Evolutionary conservation across 2,797 vertebrate species (phyloP), one percentile per base, ranked within the genome.

Genomic region (Poeciliopsis turneri): DNA sequence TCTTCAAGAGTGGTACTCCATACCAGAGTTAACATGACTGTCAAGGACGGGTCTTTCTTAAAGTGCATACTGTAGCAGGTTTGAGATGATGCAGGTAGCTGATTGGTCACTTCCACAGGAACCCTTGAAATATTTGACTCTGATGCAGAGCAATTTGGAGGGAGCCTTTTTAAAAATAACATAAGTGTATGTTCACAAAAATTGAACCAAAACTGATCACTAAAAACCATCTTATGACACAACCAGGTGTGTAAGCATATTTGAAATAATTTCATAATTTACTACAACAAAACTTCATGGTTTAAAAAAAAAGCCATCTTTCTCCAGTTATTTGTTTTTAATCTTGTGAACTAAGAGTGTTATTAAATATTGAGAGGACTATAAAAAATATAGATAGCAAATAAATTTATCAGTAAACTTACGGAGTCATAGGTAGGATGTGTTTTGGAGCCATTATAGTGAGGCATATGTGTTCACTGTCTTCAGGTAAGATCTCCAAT

Each of bases 11-110:
- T 55, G 41, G 43, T 51, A 43, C 6, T 76, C 36, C 46, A 51
- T 91, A 96, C 96, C 95, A 89, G 77, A 28, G 94, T 93, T 82
- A 96, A 91, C 90, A 95, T 91, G 80, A 95, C 89, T 0, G 93
- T 94, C 75, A 96, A 90, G 23, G 79, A n/a, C 13, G 94, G 93
- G 79, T 96, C 95, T 74, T 91, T 82, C 51, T 74, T 87, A 66
- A 82, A 93, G 53, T 87, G 75, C 57, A 96, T 85, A 75, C 85
- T 90, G 89, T 94, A 94, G 88, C 96, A 96, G 55, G 85, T 80
- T 57, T 88, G 87, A 68, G 86, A 81, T 39, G 76, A 57, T 76
- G 83, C 18, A 8, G 78, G 78, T 20, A 39, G 79, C 64, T 79
- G 70, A 23, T 84, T 83, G 64, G 61, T 82, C 13, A 70, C 83